Percentiles rank a stretch among this genome's conserved stretches.
Evolutionary conservation across 2,113 vertebrate genomes (phyloP).

Genomic region (Anoura caudifer): DNA sequence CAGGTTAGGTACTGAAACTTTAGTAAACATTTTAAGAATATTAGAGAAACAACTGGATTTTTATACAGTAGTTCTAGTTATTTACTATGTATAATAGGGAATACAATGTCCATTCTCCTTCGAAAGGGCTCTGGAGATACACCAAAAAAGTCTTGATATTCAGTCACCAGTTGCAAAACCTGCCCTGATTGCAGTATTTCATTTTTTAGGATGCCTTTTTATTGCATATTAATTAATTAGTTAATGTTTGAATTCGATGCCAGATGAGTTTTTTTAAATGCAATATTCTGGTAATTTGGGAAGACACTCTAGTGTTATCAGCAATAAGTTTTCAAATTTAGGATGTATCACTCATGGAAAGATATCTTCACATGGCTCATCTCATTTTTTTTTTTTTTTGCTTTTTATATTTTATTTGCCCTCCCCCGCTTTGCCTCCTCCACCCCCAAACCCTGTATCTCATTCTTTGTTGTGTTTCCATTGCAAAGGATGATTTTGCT

Average conservation of each 20-base stretch:
- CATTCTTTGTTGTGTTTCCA: conserved; percentile 26
- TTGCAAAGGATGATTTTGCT: neutral
- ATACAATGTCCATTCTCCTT: neutral
- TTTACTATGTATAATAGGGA: neutral
- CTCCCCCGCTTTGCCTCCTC: no score
- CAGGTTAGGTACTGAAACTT: neutral
- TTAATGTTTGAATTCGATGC: neutral
- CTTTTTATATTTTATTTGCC: no score
- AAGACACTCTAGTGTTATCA: neutral
- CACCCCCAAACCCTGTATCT: neutral
- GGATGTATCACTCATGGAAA: neutral
- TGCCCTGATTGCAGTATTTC: neutral
- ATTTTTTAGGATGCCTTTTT: neutral
- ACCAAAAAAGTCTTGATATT: neutral
- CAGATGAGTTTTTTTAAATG: neutral
- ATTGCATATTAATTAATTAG: neutral
- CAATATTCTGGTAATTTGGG: conserved; percentile 24
- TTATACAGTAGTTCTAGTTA: conserved; percentile 21
- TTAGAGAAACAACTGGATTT: neutral
- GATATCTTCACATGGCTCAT: neutral
- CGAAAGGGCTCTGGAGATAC: neutral
- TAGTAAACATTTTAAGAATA: conserved; percentile 6
- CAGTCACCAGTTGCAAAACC: neutral
- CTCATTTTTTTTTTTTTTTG: neutral
- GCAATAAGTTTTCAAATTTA: neutral